These are phyloP conservation scores for Albula goreensis DNA, from an alignment of 2,113 vertebrate genomes.

Conservation along the genomic window DNA sequence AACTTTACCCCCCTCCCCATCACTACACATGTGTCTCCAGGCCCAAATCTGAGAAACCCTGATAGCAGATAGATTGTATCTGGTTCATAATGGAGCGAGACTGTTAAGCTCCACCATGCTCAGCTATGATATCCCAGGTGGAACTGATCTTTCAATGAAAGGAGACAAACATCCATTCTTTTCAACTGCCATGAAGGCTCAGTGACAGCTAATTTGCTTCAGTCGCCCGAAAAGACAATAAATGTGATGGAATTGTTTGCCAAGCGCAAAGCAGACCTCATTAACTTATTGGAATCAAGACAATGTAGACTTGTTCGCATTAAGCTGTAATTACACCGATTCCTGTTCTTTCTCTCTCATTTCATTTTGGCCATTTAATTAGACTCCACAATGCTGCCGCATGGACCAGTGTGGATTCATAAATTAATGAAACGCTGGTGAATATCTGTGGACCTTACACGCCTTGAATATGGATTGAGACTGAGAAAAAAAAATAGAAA, in stretches of 20 bases:
- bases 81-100: neutral
- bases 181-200: constrained; percentile 57
- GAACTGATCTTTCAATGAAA: constrained; percentile 54
- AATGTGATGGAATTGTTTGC: constrained; percentile 59
- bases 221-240: constrained; percentile 59
- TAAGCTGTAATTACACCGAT: constrained; percentile 69
- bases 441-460: neutral
- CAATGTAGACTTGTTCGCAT: constrained; percentile 64
- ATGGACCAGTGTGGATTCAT: constrained; percentile 8
- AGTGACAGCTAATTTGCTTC: constrained; percentile 66
- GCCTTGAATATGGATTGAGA: neutral
- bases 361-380: constrained; percentile 19
- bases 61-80: neutral
- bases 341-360: constrained; percentile 46
- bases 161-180: constrained; percentile 60
- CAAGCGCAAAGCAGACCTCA: constrained; percentile 60
- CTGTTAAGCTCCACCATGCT: neutral
- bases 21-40: neutral
- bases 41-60: neutral
- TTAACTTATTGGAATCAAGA: constrained; percentile 72
- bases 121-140: neutral
- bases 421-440: neutral
- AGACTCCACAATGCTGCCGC: constrained; percentile 4
- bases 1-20: no score
- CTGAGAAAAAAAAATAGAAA: neutral